Evolutionary conservation across 2,888 invertebrate species (phyloP).

Genomic region (Synergus umbraculus): DNA sequence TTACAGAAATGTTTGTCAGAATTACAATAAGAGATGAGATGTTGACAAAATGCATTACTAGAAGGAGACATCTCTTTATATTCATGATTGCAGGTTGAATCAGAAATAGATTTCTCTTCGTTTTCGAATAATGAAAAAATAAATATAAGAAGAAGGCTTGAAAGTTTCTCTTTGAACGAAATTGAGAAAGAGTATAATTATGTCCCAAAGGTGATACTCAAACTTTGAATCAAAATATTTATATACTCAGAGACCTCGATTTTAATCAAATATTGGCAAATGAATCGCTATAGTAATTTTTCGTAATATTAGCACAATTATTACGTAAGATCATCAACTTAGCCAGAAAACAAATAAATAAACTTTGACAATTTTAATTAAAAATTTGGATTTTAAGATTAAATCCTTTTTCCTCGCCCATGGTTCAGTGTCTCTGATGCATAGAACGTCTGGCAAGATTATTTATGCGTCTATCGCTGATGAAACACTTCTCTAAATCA

Average conservation of each 20-base stretch:
- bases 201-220: background rate
- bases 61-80: background rate
- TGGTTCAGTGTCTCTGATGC: no score
- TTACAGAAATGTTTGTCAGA: background rate
- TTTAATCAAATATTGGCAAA: slow-evolving; percentile 4
- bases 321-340: background rate
- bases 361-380: no score
- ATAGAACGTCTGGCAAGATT: no score
- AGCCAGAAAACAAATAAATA: background rate
- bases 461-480: no score
- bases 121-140: background rate
- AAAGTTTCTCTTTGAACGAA: background rate
- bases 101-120: no score
- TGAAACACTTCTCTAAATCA: no score
- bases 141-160: background rate
- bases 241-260: background rate
- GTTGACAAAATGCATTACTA: background rate
- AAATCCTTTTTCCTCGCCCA: no score
- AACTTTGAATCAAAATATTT: slow-evolving; percentile 15
- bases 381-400: no score
- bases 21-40: background rate
- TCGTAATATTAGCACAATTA: slow-evolving; percentile 16
- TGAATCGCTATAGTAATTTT: slow-evolving; percentile 17
- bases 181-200: slow-evolving; percentile 4
- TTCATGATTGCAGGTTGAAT: background rate